These are phyloP conservation scores for Thelaira solivaga DNA, from an alignment of 2,888 invertebrate genomes.

Conservation along the genomic window DNA sequence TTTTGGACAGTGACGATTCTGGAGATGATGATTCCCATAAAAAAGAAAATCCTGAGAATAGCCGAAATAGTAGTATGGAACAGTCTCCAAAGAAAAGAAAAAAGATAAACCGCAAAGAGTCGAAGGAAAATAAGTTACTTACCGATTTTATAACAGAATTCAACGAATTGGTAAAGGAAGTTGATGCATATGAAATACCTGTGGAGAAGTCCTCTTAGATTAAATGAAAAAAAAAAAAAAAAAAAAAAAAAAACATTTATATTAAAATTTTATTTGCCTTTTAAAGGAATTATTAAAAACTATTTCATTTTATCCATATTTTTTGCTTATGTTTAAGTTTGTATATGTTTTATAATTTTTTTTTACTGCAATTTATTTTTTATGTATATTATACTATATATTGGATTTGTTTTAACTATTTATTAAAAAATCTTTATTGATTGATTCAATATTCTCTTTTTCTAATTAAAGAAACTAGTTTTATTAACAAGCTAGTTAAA, in stretches of 20 bases:
- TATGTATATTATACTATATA: too few species aligned
- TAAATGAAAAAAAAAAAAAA: too few species aligned
- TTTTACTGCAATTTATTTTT: slow-evolving; percentile 44
- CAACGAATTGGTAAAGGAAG: slow-evolving; percentile 73
- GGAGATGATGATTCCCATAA: slow-evolving; percentile 63
- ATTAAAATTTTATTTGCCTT: background rate
- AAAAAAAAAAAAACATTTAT: background rate
- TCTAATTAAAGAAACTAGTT: background rate
- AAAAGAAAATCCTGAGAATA: slow-evolving; percentile 59
- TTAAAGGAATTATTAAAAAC: background rate
- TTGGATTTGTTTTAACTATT: background rate
- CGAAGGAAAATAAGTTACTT: slow-evolving; percentile 64
- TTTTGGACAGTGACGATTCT: slow-evolving; percentile 70
- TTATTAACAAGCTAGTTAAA: too few species aligned
- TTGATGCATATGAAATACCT: slow-evolving; percentile 71
- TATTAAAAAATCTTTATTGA: slow-evolving; percentile 55
- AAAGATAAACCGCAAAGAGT: slow-evolving; percentile 64
- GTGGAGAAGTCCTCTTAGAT: slow-evolving; percentile 66
- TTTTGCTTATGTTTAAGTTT: background rate
- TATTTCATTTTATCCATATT: slow-evolving; percentile 11
- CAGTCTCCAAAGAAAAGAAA: slow-evolving; percentile 59
- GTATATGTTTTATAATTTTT: background rate
- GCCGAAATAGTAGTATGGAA: slow-evolving; percentile 51
- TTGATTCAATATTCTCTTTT: slow-evolving; percentile 64
- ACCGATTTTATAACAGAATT: slow-evolving; percentile 71